Evolutionary conservation across 2,797 vertebrate genomes (phyloP).

Genomic region (Chaetophractus vellerosus): DNA sequence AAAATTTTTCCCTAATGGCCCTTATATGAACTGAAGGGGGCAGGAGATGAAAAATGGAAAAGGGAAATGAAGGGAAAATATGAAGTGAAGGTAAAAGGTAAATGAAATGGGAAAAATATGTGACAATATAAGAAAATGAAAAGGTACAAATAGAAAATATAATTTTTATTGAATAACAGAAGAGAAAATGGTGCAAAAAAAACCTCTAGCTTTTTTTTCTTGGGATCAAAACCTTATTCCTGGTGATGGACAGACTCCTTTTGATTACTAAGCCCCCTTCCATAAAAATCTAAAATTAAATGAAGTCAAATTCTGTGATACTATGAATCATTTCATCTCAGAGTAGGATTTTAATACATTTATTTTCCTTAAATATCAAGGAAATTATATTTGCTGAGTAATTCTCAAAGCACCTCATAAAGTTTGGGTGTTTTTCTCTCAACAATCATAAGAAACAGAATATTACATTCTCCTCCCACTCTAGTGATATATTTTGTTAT

Average conservation of each 20-base stretch:
- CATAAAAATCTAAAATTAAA: conserved; percentile 44
- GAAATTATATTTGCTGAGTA: neutral
- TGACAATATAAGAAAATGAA: conserved; percentile 24
- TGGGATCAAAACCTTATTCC: neutral
- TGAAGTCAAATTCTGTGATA: conserved; percentile 48
- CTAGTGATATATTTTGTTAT: neutral
- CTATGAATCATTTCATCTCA: neutral
- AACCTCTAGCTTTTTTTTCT: neutral
- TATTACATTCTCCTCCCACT: neutral
- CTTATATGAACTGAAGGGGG: conserved; percentile 7
- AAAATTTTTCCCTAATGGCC: neutral
- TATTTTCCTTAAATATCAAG: conserved; percentile 66
- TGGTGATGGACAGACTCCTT: neutral
- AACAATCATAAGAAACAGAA: conserved; percentile 52
- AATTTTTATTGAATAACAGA: conserved; percentile 1
- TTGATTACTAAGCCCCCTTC: neutral
- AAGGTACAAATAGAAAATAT: neutral
- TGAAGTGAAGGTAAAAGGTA: neutral
- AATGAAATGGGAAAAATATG: neutral
- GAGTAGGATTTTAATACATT: neutral
- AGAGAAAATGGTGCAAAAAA: neutral
- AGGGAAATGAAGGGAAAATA: neutral
- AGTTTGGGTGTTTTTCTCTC: conserved; percentile 36
- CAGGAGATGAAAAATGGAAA: neutral
- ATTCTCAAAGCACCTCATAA: conserved; percentile 27